Conservation (phyloP, 2,888 invertebrate genomes). For the Serrognathus titanus region DNA sequence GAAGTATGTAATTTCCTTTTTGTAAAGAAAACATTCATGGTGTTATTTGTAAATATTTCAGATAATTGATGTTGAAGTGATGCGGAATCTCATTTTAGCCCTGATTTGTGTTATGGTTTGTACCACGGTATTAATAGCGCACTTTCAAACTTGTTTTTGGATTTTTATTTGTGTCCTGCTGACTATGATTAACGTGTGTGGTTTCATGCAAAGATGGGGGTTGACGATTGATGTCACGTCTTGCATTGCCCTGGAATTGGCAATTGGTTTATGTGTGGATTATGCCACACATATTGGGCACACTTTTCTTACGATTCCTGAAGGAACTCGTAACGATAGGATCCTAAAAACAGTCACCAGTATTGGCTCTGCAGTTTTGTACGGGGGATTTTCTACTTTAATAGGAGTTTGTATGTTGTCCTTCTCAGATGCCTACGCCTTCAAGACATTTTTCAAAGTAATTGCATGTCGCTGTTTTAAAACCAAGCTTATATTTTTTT, state of each 20-base stretch:
- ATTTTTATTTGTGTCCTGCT: slow-evolving; percentile 72
- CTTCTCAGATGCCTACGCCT: slow-evolving; percentile 71
- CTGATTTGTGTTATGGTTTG: slow-evolving; percentile 77
- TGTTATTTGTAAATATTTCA: slow-evolving; percentile 32
- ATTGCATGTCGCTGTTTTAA: background rate
- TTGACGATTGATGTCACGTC: slow-evolving; percentile 79
- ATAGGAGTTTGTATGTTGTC: slow-evolving; percentile 68
- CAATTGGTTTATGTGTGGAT: slow-evolving; percentile 79
- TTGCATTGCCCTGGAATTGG: slow-evolving; percentile 75
- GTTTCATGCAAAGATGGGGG: slow-evolving; percentile 78
- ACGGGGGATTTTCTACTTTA: slow-evolving; percentile 75
- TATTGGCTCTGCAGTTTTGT: slow-evolving; percentile 73
- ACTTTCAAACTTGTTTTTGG: slow-evolving; percentile 73
- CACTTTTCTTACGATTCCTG: slow-evolving; percentile 65
- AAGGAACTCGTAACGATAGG: slow-evolving; percentile 56
- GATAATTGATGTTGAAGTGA: slow-evolving; percentile 70
- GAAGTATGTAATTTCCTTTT: slow-evolving; percentile 53
- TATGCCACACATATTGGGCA: slow-evolving; percentile 81
- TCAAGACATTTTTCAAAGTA: slow-evolving; percentile 69
- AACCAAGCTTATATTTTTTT: slow-evolving; percentile 11
- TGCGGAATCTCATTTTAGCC: slow-evolving; percentile 72
- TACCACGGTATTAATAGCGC: slow-evolving; percentile 70
- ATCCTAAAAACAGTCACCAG: slow-evolving; percentile 64
- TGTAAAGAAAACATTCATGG: background rate
- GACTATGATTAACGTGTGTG: slow-evolving; percentile 70